Base-by-base conservation (phyloP, 2,888 invertebrate genomes). In the Escarpia spicata region DNA sequence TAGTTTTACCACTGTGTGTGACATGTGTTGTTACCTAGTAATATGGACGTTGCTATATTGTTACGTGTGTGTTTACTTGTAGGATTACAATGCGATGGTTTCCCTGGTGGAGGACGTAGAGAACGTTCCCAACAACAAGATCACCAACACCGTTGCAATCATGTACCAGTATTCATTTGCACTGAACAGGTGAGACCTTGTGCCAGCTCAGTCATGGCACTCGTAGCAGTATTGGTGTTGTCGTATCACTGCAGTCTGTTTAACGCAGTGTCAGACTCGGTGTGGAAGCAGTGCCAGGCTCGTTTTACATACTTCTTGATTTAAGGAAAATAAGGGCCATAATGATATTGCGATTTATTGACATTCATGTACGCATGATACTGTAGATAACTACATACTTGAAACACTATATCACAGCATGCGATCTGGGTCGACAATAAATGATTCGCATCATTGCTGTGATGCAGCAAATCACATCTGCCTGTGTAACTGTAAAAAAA, bases 71-170 rank as follows among this genome's bases (percentile, higher is more conserved):
- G n/a, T 92, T 91, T 44, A 60, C 92, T 90, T 90, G 0, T 52
- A 97, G 97, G 99, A 99, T 96, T 99, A 99, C 96, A 99, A 99
- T 96, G 98, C 99, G 0, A 99, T 99, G 98, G 99, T 99, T 43
- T 98, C 98, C 95, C 97, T 99, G 91, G 98, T 99, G 0, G 99
- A 99, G 96, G 99, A 99, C 96, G 97, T 99, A 94, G 98, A 98
- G 96, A 98, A 98, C 2, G 97, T 99, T 94, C 98, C 99, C 94
- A 98, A 98, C 95, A 95, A 95, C 91, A 95, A 95, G 92, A 95
- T 96, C 52, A 94, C 95, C 58, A 98, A 98, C 95, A 98, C 98
- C 93, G 98, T 98, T 31, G 98, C 98, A 94, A 99, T 99, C 95
- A 97, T 98, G 96, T 98, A 98, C 96, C 97, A 99, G 95, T 99